These are phyloP conservation scores for Cotesia vestalis DNA, from an alignment of 1,140 invertebrate genomes.

Conservation along the genomic window DNA sequence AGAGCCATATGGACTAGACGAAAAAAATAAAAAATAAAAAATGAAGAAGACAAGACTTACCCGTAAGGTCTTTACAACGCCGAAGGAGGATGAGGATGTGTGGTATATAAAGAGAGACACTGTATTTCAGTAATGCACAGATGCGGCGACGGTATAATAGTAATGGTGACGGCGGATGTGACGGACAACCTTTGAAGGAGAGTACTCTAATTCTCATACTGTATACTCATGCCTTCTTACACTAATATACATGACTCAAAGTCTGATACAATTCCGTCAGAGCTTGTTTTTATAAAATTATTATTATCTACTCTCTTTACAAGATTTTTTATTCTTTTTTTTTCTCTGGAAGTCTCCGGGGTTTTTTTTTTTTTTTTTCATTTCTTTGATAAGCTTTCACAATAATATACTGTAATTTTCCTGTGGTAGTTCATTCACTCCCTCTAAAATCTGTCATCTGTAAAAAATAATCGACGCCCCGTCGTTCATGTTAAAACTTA, in stretches of 20 bases:
- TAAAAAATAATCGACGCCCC: neutral
- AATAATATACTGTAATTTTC: no score
- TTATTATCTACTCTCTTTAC: neutral
- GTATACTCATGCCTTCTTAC: neutral
- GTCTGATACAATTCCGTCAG: conserved; percentile 9
- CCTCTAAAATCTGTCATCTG: neutral
- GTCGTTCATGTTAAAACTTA: no score
- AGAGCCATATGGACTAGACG: conserved; percentile 1
- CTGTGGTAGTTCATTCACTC: no score
- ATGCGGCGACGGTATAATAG: conserved; percentile 45
- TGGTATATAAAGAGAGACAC: conserved; percentile 39
- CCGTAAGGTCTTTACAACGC: conserved; percentile 7
- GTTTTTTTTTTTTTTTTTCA: neutral
- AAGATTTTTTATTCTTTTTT: neutral
- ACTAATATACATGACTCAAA: conserved; percentile 21
- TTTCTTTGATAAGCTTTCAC: neutral
- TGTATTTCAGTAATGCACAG: conserved; percentile 55
- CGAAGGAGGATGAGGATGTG: neutral
- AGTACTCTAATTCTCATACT: neutral
- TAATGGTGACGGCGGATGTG: conserved; percentile 51
- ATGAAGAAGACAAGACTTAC: neutral
- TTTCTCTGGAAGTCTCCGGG: neutral
- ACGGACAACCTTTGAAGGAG: conserved; percentile 32
- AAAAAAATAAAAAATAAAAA: neutral
- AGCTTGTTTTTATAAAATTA: conserved; percentile 5